phyloP scores from a whole-genome alignment of 2,797 vertebrate species.

The Diplodus puntazzo region DNA sequence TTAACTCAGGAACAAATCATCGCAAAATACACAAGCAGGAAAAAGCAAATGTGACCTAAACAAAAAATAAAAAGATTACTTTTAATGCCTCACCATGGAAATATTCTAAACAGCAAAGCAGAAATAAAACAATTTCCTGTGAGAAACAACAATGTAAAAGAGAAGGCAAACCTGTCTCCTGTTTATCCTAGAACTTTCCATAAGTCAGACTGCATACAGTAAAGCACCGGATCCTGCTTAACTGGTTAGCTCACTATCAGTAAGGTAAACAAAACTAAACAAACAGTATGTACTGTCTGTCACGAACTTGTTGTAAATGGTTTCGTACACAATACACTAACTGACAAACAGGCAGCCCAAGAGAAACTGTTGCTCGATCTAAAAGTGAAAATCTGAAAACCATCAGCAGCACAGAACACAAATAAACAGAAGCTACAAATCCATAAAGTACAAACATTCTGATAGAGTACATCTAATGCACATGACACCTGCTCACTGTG shows the following conservation, averaged over 20 bases:
- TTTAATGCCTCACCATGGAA: neutral
- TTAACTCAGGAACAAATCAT: constrained; percentile 34
- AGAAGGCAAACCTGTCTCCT: constrained; percentile 46
- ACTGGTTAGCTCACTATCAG: constrained; percentile 74
- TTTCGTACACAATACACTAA: constrained; percentile 3
- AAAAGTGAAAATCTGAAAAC: constrained; percentile 4
- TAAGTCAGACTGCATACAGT: constrained; percentile 54
- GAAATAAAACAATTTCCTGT: neutral
- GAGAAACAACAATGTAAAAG: constrained; percentile 13
- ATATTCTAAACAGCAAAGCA: constrained; percentile 8
- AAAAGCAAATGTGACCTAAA: neutral
- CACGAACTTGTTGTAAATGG: constrained; percentile 20
- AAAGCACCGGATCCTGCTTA: constrained; percentile 57
- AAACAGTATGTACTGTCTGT: constrained; percentile 53
- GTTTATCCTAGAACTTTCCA: constrained; percentile 57
- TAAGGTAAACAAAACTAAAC: constrained; percentile 74
- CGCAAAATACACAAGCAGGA: constrained; percentile 27
- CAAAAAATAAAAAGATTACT: neutral
- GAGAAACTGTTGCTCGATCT: constrained; percentile 38
- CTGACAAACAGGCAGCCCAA: constrained; percentile 20
- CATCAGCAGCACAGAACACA: constrained; percentile 35
- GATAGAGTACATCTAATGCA: constrained; percentile 25
- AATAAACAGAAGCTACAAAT: constrained; percentile 30
- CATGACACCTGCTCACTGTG: constrained; percentile 38
- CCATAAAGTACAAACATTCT: constrained; percentile 6